A percentile compares a stretch with the other conserved stretches of the same genome.
Conservation (phyloP, 2,888 invertebrate genomes). For the Hydraecia micacea region DNA sequence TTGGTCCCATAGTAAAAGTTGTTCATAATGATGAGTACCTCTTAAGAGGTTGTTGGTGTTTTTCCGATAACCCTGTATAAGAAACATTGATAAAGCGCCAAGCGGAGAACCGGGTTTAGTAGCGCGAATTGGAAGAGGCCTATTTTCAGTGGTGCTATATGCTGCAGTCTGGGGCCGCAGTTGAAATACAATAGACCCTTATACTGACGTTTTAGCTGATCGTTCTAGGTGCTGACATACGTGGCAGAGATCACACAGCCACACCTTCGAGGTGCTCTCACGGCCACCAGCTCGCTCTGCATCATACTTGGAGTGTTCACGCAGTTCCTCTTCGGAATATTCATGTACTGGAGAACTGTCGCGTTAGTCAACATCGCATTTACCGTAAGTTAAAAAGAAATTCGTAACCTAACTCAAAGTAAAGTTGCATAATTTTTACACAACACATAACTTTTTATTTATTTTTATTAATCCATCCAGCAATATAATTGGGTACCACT, state of each 20-base stretch:
- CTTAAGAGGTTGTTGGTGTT: too few species aligned
- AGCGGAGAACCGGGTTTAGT: too few species aligned
- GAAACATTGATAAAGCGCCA: too few species aligned
- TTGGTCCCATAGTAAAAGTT: too few species aligned
- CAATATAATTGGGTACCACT: too few species aligned
- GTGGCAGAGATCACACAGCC: conserved; percentile 96
- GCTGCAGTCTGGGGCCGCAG: neutral
- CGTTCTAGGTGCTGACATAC: conserved; percentile 93
- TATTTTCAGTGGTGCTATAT: neutral
- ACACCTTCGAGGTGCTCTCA: conserved; percentile 93
- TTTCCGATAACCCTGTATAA: too few species aligned
- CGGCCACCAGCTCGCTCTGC: conserved; percentile 94
- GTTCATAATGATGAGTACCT: too few species aligned
- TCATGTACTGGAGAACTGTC: conserved; percentile 93
- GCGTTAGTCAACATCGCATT: conserved; percentile 92
- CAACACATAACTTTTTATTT: too few species aligned
- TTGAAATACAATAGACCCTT: neutral
- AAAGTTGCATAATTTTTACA: neutral
- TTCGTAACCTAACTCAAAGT: neutral
- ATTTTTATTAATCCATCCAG: too few species aligned
- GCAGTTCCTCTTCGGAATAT: conserved; percentile 93
- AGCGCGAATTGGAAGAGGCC: too few species aligned
- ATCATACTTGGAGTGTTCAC: conserved; percentile 94
- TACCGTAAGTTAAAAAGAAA: conserved; percentile 83
- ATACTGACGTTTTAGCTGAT: neutral